Evolutionary conservation across 1,140 invertebrate genomes (phyloP), one percentile per base, ranked within the genome.

Genomic region (Platorchestia sp.): DNA sequence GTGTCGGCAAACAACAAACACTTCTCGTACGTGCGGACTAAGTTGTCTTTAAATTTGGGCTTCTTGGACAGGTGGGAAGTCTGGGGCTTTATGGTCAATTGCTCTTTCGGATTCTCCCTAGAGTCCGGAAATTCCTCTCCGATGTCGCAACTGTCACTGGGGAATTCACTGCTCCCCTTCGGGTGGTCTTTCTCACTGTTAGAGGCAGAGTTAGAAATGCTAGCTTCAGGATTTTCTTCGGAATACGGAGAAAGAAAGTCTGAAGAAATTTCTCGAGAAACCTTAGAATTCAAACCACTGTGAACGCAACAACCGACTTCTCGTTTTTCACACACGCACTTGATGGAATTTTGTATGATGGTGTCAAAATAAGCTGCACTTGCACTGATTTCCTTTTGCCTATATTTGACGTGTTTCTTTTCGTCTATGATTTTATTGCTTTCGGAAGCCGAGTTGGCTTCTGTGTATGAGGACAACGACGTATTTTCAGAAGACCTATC

Each of bases 341-440:
- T 93, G 19, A 93, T 93, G 43, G 91, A 93, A 93, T 93, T 47
- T 44, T 44, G 91, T 44, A 93, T 93, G 10, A 93, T 93, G 40
- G 41, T 47, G 47, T 93, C 91, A 93, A 93, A 93, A 93, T 93
- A 93, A 14, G 91, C 43, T 36, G 22, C 87, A 90, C 87, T 90
- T 16, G 87, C 87, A 42, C 41, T 90, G 5, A 90, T 45, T 90
- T 90, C 87, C 41, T 27, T 90, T 42, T 90, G 22, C 44, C 87
- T 7, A 75, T 10, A 3, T 1, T 75, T 36, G 59, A 75, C 3
- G 36, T 75, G 59, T 75, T 75, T 75, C 14, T 75, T 75, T 75
- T 75, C 27, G 59, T 75, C 59, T 22, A 10, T 19, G 59, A 75
- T 22, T 22, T 75, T 75, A 36, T 22, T 75, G 27, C 27, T 36